phyloP scores from a whole-genome alignment of 2,113 vertebrate genomes.

The Tetrax tetrax region DNA sequence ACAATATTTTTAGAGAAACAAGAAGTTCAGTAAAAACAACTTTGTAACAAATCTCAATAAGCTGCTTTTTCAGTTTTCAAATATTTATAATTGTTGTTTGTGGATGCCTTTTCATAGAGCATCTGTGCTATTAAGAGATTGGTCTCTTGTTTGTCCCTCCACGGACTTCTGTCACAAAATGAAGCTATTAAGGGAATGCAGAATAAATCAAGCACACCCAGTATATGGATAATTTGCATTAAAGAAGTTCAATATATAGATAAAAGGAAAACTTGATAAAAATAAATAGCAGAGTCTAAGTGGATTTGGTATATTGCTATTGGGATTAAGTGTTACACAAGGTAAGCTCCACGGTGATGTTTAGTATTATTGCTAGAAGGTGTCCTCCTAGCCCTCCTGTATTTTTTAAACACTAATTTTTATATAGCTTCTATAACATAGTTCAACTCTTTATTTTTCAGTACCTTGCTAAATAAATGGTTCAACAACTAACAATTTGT shows the following conservation, averaged over 20 bases:
- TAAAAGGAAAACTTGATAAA: slow-evolving; percentile 55
- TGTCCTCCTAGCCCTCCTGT: background rate
- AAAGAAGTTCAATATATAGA: slow-evolving; percentile 35
- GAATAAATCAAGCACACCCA: slow-evolving; percentile 45
- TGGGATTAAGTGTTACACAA: background rate
- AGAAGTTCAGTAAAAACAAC: background rate
- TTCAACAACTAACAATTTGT: background rate
- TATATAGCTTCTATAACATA: background rate
- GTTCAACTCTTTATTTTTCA: background rate
- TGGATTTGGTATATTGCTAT: background rate
- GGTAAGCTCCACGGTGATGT: background rate
- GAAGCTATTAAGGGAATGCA: slow-evolving; percentile 59
- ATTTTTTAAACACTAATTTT: slow-evolving; percentile 5
- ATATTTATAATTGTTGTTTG: slow-evolving; percentile 1
- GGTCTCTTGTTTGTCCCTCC: slow-evolving; percentile 37
- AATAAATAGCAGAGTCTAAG: background rate
- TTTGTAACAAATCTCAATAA: background rate
- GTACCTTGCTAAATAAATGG: background rate
- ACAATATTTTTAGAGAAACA: background rate
- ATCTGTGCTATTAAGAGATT: background rate
- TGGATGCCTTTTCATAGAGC: slow-evolving; percentile 16
- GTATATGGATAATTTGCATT: slow-evolving; percentile 45
- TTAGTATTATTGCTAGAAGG: background rate
- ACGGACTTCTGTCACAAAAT: slow-evolving; percentile 31
- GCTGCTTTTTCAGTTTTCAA: slow-evolving; percentile 26